Evolutionary conservation across 2,888 invertebrate genomes (phyloP).

Genomic region (Scaptomyza parva): DNA sequence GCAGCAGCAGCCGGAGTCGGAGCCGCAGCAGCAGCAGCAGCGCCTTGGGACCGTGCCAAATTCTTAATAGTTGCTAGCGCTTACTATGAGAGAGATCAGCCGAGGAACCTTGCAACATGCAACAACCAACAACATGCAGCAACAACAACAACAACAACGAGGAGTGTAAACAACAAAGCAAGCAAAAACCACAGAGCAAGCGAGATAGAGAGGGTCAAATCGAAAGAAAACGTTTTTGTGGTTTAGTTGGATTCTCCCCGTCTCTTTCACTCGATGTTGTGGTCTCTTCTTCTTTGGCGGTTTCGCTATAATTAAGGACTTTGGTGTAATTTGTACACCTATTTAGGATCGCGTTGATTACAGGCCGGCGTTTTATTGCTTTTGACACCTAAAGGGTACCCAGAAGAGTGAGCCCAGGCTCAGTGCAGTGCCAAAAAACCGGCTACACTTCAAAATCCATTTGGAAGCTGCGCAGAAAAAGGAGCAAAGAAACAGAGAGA

Average conservation of each 20-base stretch:
- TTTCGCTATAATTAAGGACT: constrained; percentile 85
- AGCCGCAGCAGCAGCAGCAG: constrained; percentile 38
- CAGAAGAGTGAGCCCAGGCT: constrained; percentile 32
- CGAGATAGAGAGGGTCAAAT: constrained; percentile 11
- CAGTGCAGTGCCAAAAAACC: constrained; percentile 45
- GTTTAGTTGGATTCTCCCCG: constrained; percentile 38
- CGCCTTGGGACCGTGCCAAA: constrained; percentile 79
- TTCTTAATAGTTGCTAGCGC: constrained; percentile 81
- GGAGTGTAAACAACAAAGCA: constrained; percentile 61
- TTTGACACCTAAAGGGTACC: constrained; percentile 85
- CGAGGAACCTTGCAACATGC: constrained; percentile 14
- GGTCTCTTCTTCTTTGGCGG: constrained; percentile 69
- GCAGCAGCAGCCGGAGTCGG: constrained; percentile 31
- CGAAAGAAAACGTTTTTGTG: constrained; percentile 63
- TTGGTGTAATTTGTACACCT: constrained; percentile 85
- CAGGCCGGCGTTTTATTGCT: constrained; percentile 85
- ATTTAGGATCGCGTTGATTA: constrained; percentile 85
- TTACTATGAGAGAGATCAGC: constrained; percentile 61
- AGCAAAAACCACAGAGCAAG: constrained; percentile 22
- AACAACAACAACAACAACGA: too few species aligned
- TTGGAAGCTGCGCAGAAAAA: constrained; percentile 69
- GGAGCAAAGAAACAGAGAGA: not conserved
- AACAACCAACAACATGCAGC: constrained; percentile 19
- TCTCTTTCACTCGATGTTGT: not conserved
- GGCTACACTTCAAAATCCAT: constrained; percentile 39